Base-by-base conservation (phyloP, 2,113 vertebrate genomes). In the Bufo gargarizans region DNA sequence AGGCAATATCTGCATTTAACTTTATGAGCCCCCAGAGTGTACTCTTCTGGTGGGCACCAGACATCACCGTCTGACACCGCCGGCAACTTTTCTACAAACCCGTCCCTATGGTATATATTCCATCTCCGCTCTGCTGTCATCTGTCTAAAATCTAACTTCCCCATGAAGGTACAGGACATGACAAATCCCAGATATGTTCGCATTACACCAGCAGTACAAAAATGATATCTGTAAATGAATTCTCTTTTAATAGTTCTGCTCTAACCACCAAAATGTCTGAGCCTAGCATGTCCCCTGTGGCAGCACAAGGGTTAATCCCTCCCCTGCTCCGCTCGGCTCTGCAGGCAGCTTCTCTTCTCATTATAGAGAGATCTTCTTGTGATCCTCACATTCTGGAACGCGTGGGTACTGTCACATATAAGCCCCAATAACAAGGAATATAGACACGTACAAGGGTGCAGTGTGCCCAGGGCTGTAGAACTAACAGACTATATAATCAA, bases 321-420 rank as follows among this genome's bases (percentile, higher is more conserved):
- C 9, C 56, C 58, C 58, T 33, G 55, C 43, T 79, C 7, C 49
- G 22, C 77, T 79, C 58, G 43, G n/a, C 76, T 79, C 45, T 3
- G n/a, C 58, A 67, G 47, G 74, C 74, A 86, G 85, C 58, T 86
- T 79, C 59, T 65, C 74, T 86, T 79, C 76, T 86, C 85, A 86
- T 86, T 86, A 86, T 63, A 79, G 56, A 77, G 85, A 79, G 85
- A 86, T 65, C 74, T 65, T 63, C 59, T 78, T 86, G 59, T 86
- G 85, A 79, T 86, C 74, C 61, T 55, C 59, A 49, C 59, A 86
- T 86, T 53, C 58, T 86, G 58, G 76, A 86, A 86, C 19, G 85
- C 76, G 85, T 86, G 85, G 85, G 85, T 33, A 78, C 85, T 79
- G 76, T 86, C 74, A 78, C 47, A 79, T 76, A 86, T 86, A 86